These are phyloP conservation scores for Flabesymbios commensalis DNA, from an alignment of 2,888 invertebrate species.

Conservation along the genomic window DNA sequence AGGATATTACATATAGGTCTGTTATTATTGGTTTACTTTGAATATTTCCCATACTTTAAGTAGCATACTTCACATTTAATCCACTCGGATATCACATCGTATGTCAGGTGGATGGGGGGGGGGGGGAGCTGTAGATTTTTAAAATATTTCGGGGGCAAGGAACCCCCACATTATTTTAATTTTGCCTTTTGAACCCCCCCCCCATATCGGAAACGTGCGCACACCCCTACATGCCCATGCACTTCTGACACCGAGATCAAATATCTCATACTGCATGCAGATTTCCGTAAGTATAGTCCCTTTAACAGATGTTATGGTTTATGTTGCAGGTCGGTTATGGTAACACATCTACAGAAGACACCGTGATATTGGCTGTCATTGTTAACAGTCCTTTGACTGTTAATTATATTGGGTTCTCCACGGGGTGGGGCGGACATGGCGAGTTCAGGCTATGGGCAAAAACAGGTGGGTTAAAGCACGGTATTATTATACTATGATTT, in stretches of 20 bases:
- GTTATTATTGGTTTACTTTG: too few species aligned
- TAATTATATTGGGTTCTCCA: constrained; percentile 28
- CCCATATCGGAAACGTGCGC: too few species aligned
- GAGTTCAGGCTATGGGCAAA: constrained; percentile 26
- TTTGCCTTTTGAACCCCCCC: too few species aligned
- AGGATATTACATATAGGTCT: background rate
- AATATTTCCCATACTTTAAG: too few species aligned
- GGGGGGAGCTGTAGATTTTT: too few species aligned
- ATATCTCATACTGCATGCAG: background rate
- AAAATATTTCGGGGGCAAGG: too few species aligned
- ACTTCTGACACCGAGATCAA: background rate
- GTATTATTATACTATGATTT: too few species aligned
- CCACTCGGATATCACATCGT: too few species aligned
- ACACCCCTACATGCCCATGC: too few species aligned
- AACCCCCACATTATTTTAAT: too few species aligned
- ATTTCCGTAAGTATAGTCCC: background rate
- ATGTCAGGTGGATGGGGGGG: too few species aligned
- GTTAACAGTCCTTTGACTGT: background rate
- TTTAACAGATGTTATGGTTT: background rate
- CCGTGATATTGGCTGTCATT: background rate
- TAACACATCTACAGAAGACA: background rate
- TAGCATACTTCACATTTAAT: too few species aligned
- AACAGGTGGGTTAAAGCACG: constrained; percentile 12
- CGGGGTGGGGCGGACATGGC: constrained; percentile 21
- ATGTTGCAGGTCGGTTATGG: constrained; percentile 17